Evolutionary conservation across 1,140 invertebrate genomes (phyloP).

Genomic region (Drosophila lacteicornis): DNA sequence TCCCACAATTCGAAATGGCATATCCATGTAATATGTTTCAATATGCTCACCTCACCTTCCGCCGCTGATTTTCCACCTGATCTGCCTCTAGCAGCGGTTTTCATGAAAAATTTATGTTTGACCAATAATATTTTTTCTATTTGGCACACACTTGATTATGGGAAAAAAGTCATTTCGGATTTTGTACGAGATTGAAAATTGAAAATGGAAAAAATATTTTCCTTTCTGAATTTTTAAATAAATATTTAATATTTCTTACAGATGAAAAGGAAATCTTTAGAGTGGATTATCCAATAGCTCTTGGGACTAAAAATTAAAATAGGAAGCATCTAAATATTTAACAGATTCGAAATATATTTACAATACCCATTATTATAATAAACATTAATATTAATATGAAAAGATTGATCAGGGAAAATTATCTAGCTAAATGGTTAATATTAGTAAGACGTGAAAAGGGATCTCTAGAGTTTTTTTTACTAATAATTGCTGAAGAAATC

Average conservation of each 20-base stretch:
- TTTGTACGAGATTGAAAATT: not conserved
- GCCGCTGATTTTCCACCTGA: constrained; percentile 2
- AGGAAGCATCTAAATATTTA: too few relatives aligned
- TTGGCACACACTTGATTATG: constrained; percentile 1
- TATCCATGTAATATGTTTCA: constrained; percentile 54
- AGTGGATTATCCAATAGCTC: too few relatives aligned
- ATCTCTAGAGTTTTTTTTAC: rapidly evolving
- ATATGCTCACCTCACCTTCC: constrained; percentile 49
- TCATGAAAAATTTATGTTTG: constrained; percentile 58
- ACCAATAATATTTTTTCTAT: constrained; percentile 28
- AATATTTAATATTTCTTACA: not conserved
- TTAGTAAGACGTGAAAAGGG: not conserved
- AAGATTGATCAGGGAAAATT: too few relatives aligned
- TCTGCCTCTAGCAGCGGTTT: constrained; percentile 17
- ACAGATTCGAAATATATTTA: too few relatives aligned
- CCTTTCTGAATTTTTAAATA: too few relatives aligned
- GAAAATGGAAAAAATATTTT: not conserved
- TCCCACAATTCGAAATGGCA: constrained; percentile 10
- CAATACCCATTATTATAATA: too few relatives aligned
- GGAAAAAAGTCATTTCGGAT: not conserved
- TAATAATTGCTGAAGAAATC: not conserved
- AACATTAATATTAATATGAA: too few relatives aligned
- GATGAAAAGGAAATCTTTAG: too few relatives aligned
- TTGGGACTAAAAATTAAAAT: too few relatives aligned
- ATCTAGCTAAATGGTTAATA: too few relatives aligned